A percentile compares a stretch with the other conserved stretches of the same genome.
Conservation (phyloP, 2,797 vertebrate species). For the Gastrophryne carolinensis region DNA sequence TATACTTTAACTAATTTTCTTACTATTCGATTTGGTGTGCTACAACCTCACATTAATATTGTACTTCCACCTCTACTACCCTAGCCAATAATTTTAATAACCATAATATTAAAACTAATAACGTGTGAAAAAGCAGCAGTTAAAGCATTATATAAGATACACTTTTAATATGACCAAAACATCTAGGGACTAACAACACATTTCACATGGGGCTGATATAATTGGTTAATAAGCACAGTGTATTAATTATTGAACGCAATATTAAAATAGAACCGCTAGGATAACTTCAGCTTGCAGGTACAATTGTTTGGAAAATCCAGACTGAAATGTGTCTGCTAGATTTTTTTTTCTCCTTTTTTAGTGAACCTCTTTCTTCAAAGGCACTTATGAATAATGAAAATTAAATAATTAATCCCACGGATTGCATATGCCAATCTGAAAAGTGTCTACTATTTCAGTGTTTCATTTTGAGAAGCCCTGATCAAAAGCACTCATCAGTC, state of each 20-base stretch:
- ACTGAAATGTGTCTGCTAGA: conserved; percentile 49
- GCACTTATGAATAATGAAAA: conserved; percentile 69
- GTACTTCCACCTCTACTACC: too few relatives aligned
- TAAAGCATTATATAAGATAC: neutral
- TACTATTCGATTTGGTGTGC: too few relatives aligned
- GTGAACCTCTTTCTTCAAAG: conserved; percentile 67
- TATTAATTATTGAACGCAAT: neutral
- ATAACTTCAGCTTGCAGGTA: neutral
- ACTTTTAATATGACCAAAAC: neutral
- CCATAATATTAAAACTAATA: too few relatives aligned
- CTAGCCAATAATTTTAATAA: too few relatives aligned
- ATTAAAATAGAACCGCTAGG: neutral
- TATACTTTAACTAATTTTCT: too few relatives aligned
- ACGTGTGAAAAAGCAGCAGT: too few relatives aligned
- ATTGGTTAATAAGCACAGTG: neutral
- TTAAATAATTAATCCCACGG: conserved; percentile 72
- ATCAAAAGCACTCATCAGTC: conserved; percentile 80
- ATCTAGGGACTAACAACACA: neutral
- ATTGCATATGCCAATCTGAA: conserved; percentile 71
- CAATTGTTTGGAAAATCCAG: neutral
- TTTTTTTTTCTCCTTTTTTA: conserved; percentile 63
- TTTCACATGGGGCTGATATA: neutral
- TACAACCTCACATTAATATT: too few relatives aligned
- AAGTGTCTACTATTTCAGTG: conserved; percentile 69
- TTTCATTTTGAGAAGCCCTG: conserved; percentile 70